Percentiles rank a stretch among this genome's conserved stretches.
Evolutionary conservation across 2,797 vertebrate genomes (phyloP).

Genomic region (Vireo griseus): DNA sequence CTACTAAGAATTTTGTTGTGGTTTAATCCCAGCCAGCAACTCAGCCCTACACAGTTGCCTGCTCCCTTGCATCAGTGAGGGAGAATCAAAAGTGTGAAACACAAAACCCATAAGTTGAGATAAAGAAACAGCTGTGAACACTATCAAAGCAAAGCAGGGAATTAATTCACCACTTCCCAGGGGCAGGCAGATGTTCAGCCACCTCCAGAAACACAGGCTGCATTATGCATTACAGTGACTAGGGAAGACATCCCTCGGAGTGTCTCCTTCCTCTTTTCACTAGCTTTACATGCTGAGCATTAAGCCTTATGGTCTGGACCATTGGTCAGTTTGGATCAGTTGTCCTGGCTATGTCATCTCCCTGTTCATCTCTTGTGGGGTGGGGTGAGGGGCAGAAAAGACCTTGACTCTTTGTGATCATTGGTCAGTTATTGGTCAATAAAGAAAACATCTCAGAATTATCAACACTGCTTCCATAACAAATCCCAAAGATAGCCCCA

Average conservation of each 20-base stretch:
- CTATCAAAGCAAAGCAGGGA: neutral
- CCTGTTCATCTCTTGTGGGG: neutral
- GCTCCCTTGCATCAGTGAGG: neutral
- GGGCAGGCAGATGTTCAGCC: neutral
- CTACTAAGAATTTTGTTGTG: neutral
- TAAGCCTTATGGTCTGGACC: neutral
- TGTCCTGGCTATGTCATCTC: neutral
- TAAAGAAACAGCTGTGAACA: neutral
- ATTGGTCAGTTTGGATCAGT: rapidly evolving
- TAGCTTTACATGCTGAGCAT: neutral
- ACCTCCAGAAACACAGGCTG: neutral
- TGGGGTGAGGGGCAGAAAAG: neutral
- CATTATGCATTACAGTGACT: too few relatives aligned
- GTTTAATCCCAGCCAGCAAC: neutral
- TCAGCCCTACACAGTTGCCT: too few relatives aligned
- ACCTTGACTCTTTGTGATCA: neutral
- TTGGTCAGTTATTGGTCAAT: neutral
- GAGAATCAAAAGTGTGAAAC: neutral
- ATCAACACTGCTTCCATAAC: neutral
- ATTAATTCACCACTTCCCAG: neutral
- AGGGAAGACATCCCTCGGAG: neutral
- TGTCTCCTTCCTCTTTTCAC: neutral
- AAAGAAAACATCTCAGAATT: neutral
- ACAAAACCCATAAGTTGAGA: neutral
- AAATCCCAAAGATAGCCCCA: neutral